phyloP scores from a whole-genome alignment of 2,888 invertebrate species.

The Lycophotia porphyrea region DNA sequence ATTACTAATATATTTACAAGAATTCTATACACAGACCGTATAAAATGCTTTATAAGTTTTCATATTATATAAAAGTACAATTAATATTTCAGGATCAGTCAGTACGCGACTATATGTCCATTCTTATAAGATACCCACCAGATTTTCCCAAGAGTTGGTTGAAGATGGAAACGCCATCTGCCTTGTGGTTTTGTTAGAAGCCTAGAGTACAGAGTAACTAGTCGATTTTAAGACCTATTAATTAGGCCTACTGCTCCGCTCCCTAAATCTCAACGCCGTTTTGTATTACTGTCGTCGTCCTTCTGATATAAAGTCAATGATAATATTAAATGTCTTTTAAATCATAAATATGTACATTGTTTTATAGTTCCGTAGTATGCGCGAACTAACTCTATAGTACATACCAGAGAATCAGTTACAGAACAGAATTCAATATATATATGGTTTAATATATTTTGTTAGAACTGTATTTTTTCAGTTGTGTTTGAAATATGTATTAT shows the following conservation, averaged over 20 bases:
- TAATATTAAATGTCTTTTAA: slow-evolving; percentile 20
- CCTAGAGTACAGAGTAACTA: neutral
- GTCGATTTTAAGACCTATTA: neutral
- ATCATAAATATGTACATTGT: neutral
- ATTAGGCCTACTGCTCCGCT: neutral
- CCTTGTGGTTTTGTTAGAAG: neutral
- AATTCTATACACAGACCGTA: slow-evolving; percentile 67
- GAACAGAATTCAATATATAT: slow-evolving; percentile 1
- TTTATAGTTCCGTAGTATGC: neutral
- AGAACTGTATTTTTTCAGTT: neutral
- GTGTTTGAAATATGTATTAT: too few relatives aligned
- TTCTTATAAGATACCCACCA: slow-evolving; percentile 44
- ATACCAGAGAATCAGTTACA: neutral
- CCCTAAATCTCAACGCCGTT: neutral
- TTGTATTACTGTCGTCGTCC: neutral
- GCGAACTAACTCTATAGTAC: neutral
- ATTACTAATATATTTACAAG: slow-evolving; percentile 61
- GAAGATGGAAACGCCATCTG: neutral
- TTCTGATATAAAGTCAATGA: neutral
- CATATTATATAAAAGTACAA: slow-evolving; percentile 74
- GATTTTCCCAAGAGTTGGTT: neutral
- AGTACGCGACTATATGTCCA: slow-evolving; percentile 62
- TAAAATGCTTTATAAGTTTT: slow-evolving; percentile 72
- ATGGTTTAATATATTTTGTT: neutral
- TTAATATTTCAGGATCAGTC: slow-evolving; percentile 77